These are phyloP conservation scores for Zygaena filipendulae DNA, from an alignment of 2,888 invertebrate species.

Conservation along the genomic window DNA sequence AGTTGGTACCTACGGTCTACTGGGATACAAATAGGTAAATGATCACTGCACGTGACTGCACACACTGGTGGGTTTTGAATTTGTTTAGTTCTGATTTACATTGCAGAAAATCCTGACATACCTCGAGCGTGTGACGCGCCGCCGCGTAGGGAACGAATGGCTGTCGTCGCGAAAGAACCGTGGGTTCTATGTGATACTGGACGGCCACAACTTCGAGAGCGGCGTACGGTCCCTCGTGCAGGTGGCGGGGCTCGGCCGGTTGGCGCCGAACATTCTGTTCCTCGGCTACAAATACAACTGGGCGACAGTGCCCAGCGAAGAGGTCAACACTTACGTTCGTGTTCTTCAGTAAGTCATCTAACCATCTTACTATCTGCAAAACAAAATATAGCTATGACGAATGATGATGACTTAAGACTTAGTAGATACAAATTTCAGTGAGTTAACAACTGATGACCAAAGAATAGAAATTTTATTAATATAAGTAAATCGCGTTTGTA, in stretches of 20 bases:
- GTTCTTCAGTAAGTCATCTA: slow-evolving; percentile 79
- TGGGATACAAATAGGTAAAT: too few relatives aligned
- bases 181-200: slow-evolving; percentile 82
- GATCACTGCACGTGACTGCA: too few relatives aligned
- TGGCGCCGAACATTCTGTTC: slow-evolving; percentile 86
- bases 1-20: too few relatives aligned
- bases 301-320: slow-evolving; percentile 73
- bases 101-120: slow-evolving; percentile 40
- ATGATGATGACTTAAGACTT: too few relatives aligned
- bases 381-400: too few relatives aligned
- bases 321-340: slow-evolving; percentile 83
- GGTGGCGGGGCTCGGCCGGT: slow-evolving; percentile 84
- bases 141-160: slow-evolving; percentile 75
- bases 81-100: too few relatives aligned
- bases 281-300: slow-evolving; percentile 93
- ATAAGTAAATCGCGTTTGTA: too few relatives aligned
- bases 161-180: slow-evolving; percentile 78
- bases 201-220: slow-evolving; percentile 73
- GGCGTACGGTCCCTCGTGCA: slow-evolving; percentile 82
- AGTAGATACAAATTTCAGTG: too few relatives aligned
- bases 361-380: too few relatives aligned
- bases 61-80: too few relatives aligned
- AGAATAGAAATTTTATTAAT: too few relatives aligned
- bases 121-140: slow-evolving; percentile 50
- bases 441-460: too few relatives aligned